phyloP scores from a whole-genome alignment of 1,140 invertebrate genomes.

The Drosophila nikananu region DNA sequence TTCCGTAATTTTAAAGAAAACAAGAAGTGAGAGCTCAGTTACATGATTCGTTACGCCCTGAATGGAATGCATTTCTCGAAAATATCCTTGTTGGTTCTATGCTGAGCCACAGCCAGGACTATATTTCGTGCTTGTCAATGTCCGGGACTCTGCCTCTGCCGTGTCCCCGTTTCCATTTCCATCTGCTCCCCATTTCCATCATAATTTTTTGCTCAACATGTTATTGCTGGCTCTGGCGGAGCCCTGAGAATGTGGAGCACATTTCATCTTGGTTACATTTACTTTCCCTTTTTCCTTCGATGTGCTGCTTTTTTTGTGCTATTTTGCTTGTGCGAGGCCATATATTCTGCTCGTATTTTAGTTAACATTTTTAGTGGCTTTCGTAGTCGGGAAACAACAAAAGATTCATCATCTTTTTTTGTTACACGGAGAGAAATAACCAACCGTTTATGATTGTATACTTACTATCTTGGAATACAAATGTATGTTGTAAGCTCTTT shows the following conservation, averaged over 20 bases:
- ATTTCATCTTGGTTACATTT: conserved; percentile 68
- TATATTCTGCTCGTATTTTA: conserved; percentile 51
- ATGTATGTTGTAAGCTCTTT: not conserved
- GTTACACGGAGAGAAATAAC: not conserved
- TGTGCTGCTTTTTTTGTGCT: not conserved
- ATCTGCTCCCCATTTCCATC: conserved; percentile 46
- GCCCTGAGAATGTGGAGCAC: conserved; percentile 23
- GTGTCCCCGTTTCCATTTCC: conserved; percentile 44
- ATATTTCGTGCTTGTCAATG: conserved; percentile 46
- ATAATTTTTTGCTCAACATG: conserved; percentile 62
- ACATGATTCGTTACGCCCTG: conserved; percentile 44
- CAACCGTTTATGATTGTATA: not conserved
- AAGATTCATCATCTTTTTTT: conserved; percentile 73
- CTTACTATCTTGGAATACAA: not conserved
- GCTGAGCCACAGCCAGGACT: conserved; percentile 29
- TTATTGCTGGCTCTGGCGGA: conserved; percentile 46
- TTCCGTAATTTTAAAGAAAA: conserved; percentile 38
- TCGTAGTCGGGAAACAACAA: conserved; percentile 46
- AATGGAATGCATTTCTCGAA: conserved; percentile 26
- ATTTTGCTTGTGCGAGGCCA: conserved; percentile 36
- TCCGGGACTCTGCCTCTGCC: conserved; percentile 12
- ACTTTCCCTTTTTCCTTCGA: conserved; percentile 59
- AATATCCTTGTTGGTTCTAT: conserved; percentile 44
- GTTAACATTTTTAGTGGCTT: conserved; percentile 72
- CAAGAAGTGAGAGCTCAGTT: conserved; percentile 22